These are phyloP conservation scores for Torymus tubicola DNA, from an alignment of 2,888 invertebrate species.

Conservation along the genomic window DNA sequence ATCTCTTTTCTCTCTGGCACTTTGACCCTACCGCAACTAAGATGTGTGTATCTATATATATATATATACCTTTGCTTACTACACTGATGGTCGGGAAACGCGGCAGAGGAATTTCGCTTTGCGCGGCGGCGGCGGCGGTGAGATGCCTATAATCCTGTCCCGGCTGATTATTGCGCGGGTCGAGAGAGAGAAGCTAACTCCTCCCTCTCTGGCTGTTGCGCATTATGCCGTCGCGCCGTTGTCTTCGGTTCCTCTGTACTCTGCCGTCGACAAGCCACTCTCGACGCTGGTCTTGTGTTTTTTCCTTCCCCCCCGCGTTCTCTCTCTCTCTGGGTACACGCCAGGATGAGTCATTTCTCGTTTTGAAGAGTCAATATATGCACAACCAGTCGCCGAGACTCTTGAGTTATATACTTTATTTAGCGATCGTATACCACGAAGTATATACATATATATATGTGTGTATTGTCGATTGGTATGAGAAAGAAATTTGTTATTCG, in stretches of 20 bases:
- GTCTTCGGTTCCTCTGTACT: background rate
- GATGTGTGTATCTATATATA: no score
- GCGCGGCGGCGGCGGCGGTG: constrained; percentile 16
- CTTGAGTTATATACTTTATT: no score
- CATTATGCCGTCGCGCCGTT: background rate
- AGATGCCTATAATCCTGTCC: constrained; percentile 44
- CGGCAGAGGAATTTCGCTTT: constrained; percentile 41
- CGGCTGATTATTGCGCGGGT: constrained; percentile 42
- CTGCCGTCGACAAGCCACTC: constrained; percentile 11
- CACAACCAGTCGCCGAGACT: background rate
- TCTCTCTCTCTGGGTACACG: background rate
- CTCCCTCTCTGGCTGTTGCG: constrained; percentile 4
- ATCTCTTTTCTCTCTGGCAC: no score
- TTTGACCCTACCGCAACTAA: no score
- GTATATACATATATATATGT: no score
- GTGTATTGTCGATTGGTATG: no score
- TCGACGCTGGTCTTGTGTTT: background rate
- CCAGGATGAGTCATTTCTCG: constrained; percentile 32
- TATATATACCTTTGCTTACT: background rate
- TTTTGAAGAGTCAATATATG: constrained; percentile 47
- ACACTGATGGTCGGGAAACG: background rate
- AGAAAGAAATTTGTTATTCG: no score
- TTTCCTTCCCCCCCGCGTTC: background rate
- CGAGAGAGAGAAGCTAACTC: constrained; percentile 1
- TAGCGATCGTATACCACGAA: no score